Evolutionary conservation across 2,888 invertebrate species (phyloP).

Genomic region (Panopea generosa): DNA sequence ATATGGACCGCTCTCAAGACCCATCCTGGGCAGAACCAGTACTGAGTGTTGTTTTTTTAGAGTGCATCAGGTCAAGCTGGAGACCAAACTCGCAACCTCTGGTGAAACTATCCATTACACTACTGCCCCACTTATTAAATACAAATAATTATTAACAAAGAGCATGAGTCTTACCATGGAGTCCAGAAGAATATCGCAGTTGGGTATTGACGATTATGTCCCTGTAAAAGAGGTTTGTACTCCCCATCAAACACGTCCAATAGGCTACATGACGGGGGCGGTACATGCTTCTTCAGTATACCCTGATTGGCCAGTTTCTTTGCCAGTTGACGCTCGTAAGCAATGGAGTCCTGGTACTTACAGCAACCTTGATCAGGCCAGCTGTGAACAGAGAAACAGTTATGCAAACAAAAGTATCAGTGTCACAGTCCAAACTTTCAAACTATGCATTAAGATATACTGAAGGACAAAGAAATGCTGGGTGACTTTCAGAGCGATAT

Average conservation of each 20-base stretch:
- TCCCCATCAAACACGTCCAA: conserved; percentile 83
- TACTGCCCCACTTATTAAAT: too few species aligned
- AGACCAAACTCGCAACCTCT: too few species aligned
- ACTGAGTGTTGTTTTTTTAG: too few species aligned
- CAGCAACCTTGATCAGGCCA: conserved; percentile 83
- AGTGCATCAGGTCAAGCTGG: too few species aligned
- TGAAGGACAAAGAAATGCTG: too few species aligned
- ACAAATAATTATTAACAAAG: too few species aligned
- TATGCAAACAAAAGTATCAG: background rate
- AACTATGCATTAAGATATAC: too few species aligned
- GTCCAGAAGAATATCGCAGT: conserved; percentile 84
- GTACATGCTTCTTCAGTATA: conserved; percentile 79
- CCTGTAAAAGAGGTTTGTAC: conserved; percentile 81
- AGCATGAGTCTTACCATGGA: conserved; percentile 81
- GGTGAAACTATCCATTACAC: too few species aligned
- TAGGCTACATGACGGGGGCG: conserved; percentile 81
- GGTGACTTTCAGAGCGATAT: too few species aligned
- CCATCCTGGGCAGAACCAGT: too few species aligned
- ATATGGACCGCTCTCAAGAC: too few species aligned
- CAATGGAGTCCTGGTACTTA: conserved; percentile 80
- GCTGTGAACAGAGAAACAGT: conserved; percentile 61
- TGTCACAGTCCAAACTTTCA: too few species aligned
- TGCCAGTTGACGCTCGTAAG: conserved; percentile 78
- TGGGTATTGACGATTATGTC: conserved; percentile 75
- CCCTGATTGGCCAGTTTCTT: conserved; percentile 83